Evolutionary conservation across 37 sponge, comb jelly and placozoan species (phyloP).

Genomic region (Aphrocallistes beatrix): DNA sequence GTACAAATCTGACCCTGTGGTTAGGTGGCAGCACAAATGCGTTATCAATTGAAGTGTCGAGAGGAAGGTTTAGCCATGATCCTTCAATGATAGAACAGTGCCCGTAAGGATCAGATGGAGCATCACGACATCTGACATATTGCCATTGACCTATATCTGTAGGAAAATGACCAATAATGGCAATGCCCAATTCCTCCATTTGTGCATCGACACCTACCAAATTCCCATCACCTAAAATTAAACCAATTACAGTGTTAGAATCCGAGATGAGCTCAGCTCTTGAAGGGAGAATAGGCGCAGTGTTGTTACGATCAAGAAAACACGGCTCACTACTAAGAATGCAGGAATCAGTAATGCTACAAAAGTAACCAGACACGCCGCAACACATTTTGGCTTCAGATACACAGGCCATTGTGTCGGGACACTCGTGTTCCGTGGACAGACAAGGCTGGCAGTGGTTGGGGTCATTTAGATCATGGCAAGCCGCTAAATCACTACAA

Average conservation of each 20-base stretch:
- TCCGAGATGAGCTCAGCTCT: constrained; percentile 20
- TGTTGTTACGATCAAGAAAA: constrained; percentile 20
- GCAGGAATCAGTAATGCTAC: constrained; percentile 37
- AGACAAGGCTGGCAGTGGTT: constrained; percentile 53
- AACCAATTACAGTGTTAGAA: constrained; percentile 30
- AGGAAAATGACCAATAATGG: constrained; percentile 25
- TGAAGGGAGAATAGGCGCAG: constrained; percentile 31
- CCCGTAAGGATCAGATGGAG: neutral
- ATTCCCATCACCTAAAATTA: constrained; percentile 36
- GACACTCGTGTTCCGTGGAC: constrained; percentile 22
- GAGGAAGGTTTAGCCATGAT: constrained; percentile 22
- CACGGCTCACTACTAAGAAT: constrained; percentile 26
- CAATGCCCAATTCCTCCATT: constrained; percentile 51
- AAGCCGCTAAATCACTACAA: constrained; percentile 36
- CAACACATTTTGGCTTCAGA: constrained; percentile 33
- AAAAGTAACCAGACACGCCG: constrained; percentile 17
- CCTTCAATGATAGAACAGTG: constrained; percentile 18
- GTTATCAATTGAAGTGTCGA: constrained; percentile 25
- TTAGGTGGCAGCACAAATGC: constrained; percentile 54
- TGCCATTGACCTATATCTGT: constrained; percentile 57
- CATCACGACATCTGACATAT: constrained; percentile 30
- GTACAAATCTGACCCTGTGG: constrained; percentile 47
- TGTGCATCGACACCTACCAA: constrained; percentile 38
- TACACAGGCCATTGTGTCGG: constrained; percentile 32
- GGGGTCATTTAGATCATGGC: constrained; percentile 32